Evolutionary conservation across 37 sponge, comb jelly and placozoan genomes (phyloP).

Genomic region (Mnemiopsis leidyi): DNA sequence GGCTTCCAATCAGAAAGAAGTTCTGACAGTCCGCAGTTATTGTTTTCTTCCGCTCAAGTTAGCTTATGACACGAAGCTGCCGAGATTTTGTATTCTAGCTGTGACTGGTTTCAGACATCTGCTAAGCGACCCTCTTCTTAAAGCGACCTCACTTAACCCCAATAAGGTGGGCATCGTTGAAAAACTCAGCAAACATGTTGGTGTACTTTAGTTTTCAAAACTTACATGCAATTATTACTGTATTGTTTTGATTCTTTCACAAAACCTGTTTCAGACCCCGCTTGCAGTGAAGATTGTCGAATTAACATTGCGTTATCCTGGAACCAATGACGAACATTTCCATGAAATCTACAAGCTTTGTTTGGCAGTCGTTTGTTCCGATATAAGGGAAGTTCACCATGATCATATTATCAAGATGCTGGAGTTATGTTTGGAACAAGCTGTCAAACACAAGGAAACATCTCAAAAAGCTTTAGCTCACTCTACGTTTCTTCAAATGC

Average conservation of each 20-base stretch:
- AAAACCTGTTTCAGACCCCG: background rate
- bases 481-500: conserved; percentile 53
- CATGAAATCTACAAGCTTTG: conserved; percentile 59
- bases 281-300: conserved; percentile 61
- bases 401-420: conserved; percentile 62
- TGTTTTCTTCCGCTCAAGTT: conserved; percentile 48
- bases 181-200: background rate
- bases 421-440: conserved; percentile 45
- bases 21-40: conserved; percentile 58
- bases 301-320: conserved; percentile 10
- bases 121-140: conserved; percentile 39
- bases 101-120: conserved; percentile 63
- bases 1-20: conserved; percentile 61
- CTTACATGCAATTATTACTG: too few species aligned
- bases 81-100: conserved; percentile 54
- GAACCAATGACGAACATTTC: conserved; percentile 41
- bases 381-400: conserved; percentile 12
- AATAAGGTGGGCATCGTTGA: too few species aligned
- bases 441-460: conserved; percentile 61
- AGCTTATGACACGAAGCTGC: conserved; percentile 54
- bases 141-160: conserved; percentile 42
- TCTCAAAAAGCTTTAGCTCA: conserved; percentile 51
- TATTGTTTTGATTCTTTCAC: too few species aligned
- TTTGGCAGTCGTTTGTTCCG: conserved; percentile 19
- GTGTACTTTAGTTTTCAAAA: too few species aligned